These are phyloP conservation scores for Stegodyphus dumicola DNA, from an alignment of 1,140 invertebrate species.

Conservation along the genomic window DNA sequence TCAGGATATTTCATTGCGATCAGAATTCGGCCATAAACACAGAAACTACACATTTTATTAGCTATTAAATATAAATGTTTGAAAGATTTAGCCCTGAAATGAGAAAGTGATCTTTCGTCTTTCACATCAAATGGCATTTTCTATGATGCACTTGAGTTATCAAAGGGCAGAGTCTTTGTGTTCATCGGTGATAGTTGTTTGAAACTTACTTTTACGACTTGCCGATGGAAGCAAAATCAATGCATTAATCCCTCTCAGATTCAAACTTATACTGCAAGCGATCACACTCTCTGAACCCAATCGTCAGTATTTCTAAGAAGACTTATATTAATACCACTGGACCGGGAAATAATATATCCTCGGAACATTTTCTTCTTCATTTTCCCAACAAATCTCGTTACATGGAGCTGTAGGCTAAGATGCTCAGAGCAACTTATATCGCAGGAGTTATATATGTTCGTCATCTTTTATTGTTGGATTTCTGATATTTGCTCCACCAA, in stretches of 20 bases:
- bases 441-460: slow-evolving; percentile 11
- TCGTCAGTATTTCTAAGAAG: slow-evolving; percentile 30
- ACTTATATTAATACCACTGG: slow-evolving; percentile 41
- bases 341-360: slow-evolving; percentile 33
- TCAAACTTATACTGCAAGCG: slow-evolving; percentile 23
- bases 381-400: slow-evolving; percentile 42
- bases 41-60: no score
- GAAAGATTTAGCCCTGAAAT: no score
- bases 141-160: slow-evolving; percentile 15
- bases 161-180: background rate
- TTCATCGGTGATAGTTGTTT: no score
- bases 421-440: slow-evolving; percentile 17
- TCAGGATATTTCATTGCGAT: no score
- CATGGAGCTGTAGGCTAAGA: slow-evolving; percentile 3
- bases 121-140: background rate
- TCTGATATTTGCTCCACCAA: no score
- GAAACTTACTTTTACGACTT: background rate
- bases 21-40: no score
- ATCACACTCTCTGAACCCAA: slow-evolving; percentile 7
- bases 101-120: background rate
- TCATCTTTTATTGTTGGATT: slow-evolving; percentile 18
- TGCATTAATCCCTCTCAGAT: slow-evolving; percentile 40
- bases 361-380: slow-evolving; percentile 13
- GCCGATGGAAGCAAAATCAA: slow-evolving; percentile 5
- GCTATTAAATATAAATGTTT: no score